Evolutionary conservation across 2,888 invertebrate genomes (phyloP), one percentile per base, ranked within the genome.

Genomic region (Pandemis corylana): DNA sequence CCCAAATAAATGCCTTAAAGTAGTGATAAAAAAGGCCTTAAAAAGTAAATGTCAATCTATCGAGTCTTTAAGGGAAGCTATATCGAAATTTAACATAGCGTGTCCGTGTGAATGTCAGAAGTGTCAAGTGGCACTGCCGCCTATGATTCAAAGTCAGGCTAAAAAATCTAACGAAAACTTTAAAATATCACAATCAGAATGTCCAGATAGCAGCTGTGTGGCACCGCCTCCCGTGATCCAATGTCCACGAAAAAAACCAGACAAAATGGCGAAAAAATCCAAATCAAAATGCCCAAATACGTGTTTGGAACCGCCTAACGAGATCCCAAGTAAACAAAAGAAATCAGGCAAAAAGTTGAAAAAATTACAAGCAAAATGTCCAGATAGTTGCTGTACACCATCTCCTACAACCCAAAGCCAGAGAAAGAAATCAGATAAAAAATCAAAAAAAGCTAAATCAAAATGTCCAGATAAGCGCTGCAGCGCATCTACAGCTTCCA

Each of bases 1-100:
- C 74, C 82, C 81, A 65, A 76, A 80, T 76, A 79, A 79, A 63
- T 82, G 82, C 64, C 77, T 75, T 28, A 76, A 80, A 77, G 76
- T 77, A 75, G 79, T 80, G n/a, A 59, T 76, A 78, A 78, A 71
- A 74, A 41, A 70, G 76, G n/a, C 67, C 75, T 36, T 28, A 5
- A 13, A 59, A 59, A 28, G 28, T 9, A 28, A 59, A 28, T 59
- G 9, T 12, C 5, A 12, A 3, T 59, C 59, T 5, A 28, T 4
- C 4, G 28, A 28, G 59, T 59, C 59, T 59, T 20, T 59, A 5
- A 59, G 12, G 12, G 28, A 28, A 12, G 20, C 28, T 10, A 59
- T 28, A 28, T 28, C 59, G 28, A 20, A 5, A 5, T 28, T 28
- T 5, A 59, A 12, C 12, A 28, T 59, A 20, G 10, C 10, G 10